Conservation (phyloP, 2,888 invertebrate species). For the Steromphala cineraria region DNA sequence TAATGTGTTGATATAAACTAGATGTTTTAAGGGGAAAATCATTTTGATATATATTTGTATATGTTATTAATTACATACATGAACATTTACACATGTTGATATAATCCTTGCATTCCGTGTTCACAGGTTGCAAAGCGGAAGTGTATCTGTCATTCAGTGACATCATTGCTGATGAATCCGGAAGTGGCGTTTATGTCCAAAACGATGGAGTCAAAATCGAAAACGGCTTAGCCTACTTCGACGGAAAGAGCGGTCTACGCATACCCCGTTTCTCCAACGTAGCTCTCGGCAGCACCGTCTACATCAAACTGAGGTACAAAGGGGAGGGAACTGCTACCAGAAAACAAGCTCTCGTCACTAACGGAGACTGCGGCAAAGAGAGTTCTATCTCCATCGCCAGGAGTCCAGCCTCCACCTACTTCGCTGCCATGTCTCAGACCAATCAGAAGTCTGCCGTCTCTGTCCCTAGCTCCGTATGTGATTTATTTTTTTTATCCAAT, state of each 20-base stretch:
- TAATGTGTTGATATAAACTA: too few species aligned
- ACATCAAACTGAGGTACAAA: conserved; percentile 54
- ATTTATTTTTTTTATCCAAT: neutral
- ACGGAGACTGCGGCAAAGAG: conserved; percentile 56
- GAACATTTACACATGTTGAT: too few species aligned
- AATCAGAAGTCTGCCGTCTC: conserved; percentile 23
- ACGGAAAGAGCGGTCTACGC: conserved; percentile 55
- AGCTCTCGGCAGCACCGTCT: conserved; percentile 48
- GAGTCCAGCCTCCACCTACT: conserved; percentile 35
- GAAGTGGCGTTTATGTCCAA: conserved; percentile 36
- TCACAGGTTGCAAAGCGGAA: conserved; percentile 48
- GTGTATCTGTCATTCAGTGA: conserved; percentile 45
- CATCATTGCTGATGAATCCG: conserved; percentile 40
- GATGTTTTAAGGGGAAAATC: too few species aligned
- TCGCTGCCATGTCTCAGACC: conserved; percentile 41
- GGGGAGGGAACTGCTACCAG: conserved; percentile 8
- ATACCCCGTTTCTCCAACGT: conserved; percentile 62
- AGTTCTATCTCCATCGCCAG: conserved; percentile 55
- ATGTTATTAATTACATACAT: too few species aligned
- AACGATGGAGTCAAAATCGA: conserved; percentile 55
- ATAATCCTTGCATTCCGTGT: neutral
- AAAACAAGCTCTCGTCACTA: conserved; percentile 54
- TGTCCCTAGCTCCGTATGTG: conserved; percentile 29
- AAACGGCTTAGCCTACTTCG: conserved; percentile 52
- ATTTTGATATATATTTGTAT: too few species aligned